Base-by-base conservation (phyloP, 2,888 invertebrate genomes). In the Agelastica alni region DNA sequence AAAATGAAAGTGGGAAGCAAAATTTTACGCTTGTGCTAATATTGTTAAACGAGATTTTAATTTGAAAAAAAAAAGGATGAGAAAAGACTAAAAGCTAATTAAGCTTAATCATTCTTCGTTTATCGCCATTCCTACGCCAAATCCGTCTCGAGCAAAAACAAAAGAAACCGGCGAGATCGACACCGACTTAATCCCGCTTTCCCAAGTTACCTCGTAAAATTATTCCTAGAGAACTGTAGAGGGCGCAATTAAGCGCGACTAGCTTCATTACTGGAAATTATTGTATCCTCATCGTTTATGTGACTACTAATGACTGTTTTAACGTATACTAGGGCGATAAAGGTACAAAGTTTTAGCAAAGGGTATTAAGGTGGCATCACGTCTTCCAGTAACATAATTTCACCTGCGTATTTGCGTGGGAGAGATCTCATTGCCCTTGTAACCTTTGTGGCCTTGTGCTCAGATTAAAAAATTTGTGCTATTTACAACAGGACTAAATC, bases 211-310 rank as follows among this genome's bases (percentile, higher is more conserved):
- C 37, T 36, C 36, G 53, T 44, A 42, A 51, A 52, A 44, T 56
- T 36, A 45, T 56, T n/a, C 34, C 26, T 13, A 45, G 49, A 39
- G 32, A 34, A 39, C 17, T 42, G 45, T 28, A 41, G 53, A 32
- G 45, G 36, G 49, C 45, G 45, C 57, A 57, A 57, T 57, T 51
- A 57, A 53, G 53, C 53, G 49, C 57, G 51, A 57, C 53, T 53
- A 57, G 44, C 53, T 53, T 53, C 53, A 49, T 56, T 53, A 56
- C 45, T 30, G 32, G 20, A 42, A 52, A 49, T 53, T 56, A 56
- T 56, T 53, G 52, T 56, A 49, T 56, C 49, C 42, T 37, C 48
- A 49, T 53, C 52, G 47, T 45, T 56, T 45, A 56, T 53, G 53
- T 44, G 52, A 56, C 52, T 56, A 46, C 56, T 56, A 52, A 53